Evolutionary conservation across 2,797 vertebrate species (phyloP).

Genomic region (Arrhamphus sclerolepis): DNA sequence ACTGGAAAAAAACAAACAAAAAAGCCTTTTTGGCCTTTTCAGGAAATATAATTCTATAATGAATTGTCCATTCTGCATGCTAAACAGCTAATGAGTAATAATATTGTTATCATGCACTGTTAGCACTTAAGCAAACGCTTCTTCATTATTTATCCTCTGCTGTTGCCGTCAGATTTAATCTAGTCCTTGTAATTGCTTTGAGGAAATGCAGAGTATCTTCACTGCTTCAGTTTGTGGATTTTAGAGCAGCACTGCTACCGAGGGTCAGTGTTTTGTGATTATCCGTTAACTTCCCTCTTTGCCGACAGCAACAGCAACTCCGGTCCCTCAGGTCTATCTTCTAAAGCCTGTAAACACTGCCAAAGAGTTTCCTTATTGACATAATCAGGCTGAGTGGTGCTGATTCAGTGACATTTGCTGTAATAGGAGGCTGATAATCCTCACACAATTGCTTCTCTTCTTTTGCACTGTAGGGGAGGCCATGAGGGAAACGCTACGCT

Average conservation of each 20-base stretch:
- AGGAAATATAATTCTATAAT: neutral
- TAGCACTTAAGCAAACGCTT: conserved; percentile 39
- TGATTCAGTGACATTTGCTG: conserved; percentile 76
- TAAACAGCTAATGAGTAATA: conserved; percentile 49
- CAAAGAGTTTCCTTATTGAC: conserved; percentile 65
- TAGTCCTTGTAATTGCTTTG: conserved; percentile 41
- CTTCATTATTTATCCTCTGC: conserved; percentile 50
- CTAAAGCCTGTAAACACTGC: conserved; percentile 56
- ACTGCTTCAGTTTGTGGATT: conserved; percentile 26
- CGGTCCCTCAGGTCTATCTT: conserved; percentile 33
- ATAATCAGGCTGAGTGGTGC: conserved; percentile 72
- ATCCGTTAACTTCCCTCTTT: conserved; percentile 69
- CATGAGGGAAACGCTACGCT: conserved; percentile 47
- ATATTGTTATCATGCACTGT: conserved; percentile 44
- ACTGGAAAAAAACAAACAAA: neutral
- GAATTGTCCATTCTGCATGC: conserved; percentile 13
- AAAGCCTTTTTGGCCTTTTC: conserved; percentile 21
- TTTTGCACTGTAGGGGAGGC: conserved; percentile 51
- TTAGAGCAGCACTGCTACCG: conserved; percentile 33
- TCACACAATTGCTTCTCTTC: conserved; percentile 68
- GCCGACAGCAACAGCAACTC: conserved; percentile 31
- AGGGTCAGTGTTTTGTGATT: conserved; percentile 67
- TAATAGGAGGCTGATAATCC: conserved; percentile 75
- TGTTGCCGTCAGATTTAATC: conserved; percentile 49
- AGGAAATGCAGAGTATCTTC: conserved; percentile 45